phyloP scores from a whole-genome alignment of 2,888 invertebrate genomes.

The Ormyrus labotus region DNA sequence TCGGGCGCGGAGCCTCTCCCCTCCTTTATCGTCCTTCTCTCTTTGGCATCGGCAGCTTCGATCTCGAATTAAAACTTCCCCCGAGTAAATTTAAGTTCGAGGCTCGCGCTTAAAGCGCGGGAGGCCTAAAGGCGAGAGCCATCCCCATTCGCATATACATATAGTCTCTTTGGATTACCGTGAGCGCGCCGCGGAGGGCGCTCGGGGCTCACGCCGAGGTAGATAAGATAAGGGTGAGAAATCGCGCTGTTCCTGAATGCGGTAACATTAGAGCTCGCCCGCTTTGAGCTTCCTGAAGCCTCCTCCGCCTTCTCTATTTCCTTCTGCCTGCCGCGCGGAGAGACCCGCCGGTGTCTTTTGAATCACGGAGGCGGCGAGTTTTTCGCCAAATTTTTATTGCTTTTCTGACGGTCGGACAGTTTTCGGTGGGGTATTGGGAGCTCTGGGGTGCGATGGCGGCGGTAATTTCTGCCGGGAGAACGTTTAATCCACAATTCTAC shows the following conservation, averaged over 20 bases:
- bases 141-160: background rate
- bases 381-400: too few species aligned
- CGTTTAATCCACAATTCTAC: too few species aligned
- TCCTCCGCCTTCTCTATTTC: too few species aligned
- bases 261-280: slow-evolving; percentile 66
- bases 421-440: too few species aligned
- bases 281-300: too few species aligned
- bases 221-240: slow-evolving; percentile 74
- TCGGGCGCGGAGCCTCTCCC: too few species aligned
- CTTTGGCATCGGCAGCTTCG: slow-evolving; percentile 13
- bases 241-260: slow-evolving; percentile 71
- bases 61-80: slow-evolving; percentile 66
- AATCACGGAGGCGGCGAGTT: too few species aligned
- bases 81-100: slow-evolving; percentile 66
- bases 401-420: too few species aligned
- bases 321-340: too few species aligned
- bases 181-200: background rate
- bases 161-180: slow-evolving; percentile 31
- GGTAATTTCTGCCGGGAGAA: too few species aligned
- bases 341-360: too few species aligned
- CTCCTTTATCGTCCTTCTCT: background rate
- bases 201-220: slow-evolving; percentile 41
- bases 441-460: too few species aligned
- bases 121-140: slow-evolving; percentile 24
- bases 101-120: slow-evolving; percentile 27